Evolutionary conservation across 2,797 vertebrate species (phyloP), one percentile per base, ranked within the genome.

Genomic region (Distichodus sexfasciatus): DNA sequence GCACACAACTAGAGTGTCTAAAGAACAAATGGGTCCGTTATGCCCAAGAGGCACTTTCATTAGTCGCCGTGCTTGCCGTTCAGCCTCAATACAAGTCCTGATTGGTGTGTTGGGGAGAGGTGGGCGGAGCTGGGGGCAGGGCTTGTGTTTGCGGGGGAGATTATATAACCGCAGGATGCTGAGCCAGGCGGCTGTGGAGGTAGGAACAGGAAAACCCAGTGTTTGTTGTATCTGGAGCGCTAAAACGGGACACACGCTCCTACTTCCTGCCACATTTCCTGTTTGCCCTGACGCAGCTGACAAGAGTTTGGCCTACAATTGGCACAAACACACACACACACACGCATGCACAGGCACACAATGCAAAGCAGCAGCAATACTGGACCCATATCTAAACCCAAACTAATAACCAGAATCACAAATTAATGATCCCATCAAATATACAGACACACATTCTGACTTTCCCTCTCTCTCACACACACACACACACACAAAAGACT

Each of bases 251-350:
- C 69, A 78, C 76, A 76, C 7, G 47, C 66, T 63, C 47, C 21
- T 58, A 68, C 76, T 78, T 84, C 80, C 77, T 76, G 80, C 23
- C 43, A 40, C 4, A 40, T 68, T 81, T 83, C 81, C 81, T 78
- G 79, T 76, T 73, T 76, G 71, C 50, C 47, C 50, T 57, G n/a
- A 23, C 53, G 51, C 72, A 72, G 69, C 59, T 46, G 53, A 46
- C 29, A 29, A 15, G 9, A 66, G n/a, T 73, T 28, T 48, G 43
- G 33, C 24, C 38, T 51, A 36, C 8, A 46, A 26, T 44, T 6
- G 15, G 6, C 51, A 44, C 15, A n/a, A 67, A 44, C 15, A 46
- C 41, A 48, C 41, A 40, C n/a, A 28, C 41, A 44, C 35, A 44
- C 10, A 6, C 33, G 2, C 12, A 43, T 48, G 46, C 54, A 50